Evolutionary conservation across 2,797 vertebrate genomes (phyloP).

Genomic region (Intellagama lesueurii): DNA sequence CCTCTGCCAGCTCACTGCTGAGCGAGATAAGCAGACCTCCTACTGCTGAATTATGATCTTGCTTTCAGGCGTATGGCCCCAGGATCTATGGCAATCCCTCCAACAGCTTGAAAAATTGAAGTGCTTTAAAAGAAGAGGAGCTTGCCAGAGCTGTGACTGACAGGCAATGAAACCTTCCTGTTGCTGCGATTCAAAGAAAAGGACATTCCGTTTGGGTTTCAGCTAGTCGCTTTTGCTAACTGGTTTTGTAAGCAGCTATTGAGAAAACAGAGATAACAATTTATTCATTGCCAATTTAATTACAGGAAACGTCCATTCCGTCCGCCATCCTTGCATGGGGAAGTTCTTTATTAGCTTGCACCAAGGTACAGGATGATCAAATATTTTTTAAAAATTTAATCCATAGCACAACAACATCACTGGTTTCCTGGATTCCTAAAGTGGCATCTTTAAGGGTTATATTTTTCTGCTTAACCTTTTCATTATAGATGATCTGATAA

Average conservation of each 20-base stretch:
- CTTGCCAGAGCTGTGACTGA: conserved; percentile 66
- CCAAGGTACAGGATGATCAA: conserved; percentile 38
- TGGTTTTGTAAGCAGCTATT: conserved; percentile 59
- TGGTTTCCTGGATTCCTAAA: conserved; percentile 16
- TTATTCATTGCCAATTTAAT: conserved; percentile 65
- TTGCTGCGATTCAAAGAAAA: conserved; percentile 68
- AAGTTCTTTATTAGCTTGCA: conserved; percentile 17
- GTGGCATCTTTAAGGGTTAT: neutral
- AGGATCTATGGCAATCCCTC: conserved; percentile 75
- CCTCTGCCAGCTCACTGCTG: conserved; percentile 68
- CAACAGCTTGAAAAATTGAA: conserved; percentile 77
- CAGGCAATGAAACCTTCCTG: conserved; percentile 68
- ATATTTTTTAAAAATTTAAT: conserved; percentile 44
- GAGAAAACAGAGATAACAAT: conserved; percentile 55
- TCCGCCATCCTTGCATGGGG: conserved; percentile 41
- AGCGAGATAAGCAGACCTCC: conserved; percentile 77
- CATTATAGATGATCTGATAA: neutral
- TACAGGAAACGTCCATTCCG: conserved; percentile 62
- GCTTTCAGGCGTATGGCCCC: conserved; percentile 74
- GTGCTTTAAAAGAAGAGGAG: conserved; percentile 74
- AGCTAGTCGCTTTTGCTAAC: conserved; percentile 60
- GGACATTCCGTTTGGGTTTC: conserved; percentile 62
- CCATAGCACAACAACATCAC: conserved; percentile 25
- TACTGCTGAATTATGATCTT: conserved; percentile 78
- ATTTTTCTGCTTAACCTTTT: conserved; percentile 9